phyloP scores from a whole-genome alignment of 2,888 invertebrate genomes.

The Cylloceria caligata region DNA sequence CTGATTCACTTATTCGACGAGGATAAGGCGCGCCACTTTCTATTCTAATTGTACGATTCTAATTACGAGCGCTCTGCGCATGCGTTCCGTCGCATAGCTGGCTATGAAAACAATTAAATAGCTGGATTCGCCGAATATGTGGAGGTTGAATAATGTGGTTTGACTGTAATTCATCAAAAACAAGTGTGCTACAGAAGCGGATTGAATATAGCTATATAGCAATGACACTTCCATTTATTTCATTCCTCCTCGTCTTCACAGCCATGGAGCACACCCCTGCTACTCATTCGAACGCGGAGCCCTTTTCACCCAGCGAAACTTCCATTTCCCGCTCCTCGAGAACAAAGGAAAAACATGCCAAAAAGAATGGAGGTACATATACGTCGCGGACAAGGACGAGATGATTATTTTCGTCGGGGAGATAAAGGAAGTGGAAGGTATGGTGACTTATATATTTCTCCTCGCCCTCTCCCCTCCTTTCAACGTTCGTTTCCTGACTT shows the following conservation, averaged over 20 bases:
- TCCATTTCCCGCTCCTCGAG: slow-evolving; percentile 54
- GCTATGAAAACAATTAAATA: too few relatives aligned
- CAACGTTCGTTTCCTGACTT: not conserved
- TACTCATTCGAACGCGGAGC: slow-evolving; percentile 11
- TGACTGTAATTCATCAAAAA: slow-evolving; percentile 51
- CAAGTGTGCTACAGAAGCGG: not conserved
- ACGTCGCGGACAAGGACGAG: slow-evolving; percentile 24
- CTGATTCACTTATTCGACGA: too few relatives aligned
- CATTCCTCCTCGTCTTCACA: slow-evolving; percentile 13
- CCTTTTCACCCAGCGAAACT: slow-evolving; percentile 32
- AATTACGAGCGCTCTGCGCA: too few relatives aligned
- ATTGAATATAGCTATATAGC: not conserved
- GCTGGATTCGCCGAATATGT: too few relatives aligned
- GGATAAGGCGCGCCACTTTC: too few relatives aligned
- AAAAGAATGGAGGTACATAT: slow-evolving; percentile 20
- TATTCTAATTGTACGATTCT: too few relatives aligned
- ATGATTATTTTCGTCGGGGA: slow-evolving; percentile 23
- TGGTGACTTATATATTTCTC: not conserved
- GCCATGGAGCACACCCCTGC: not conserved
- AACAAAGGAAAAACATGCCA: slow-evolving; percentile 59
- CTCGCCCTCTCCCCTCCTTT: not conserved
- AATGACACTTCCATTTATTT: slow-evolving; percentile 4
- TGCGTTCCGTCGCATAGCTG: too few relatives aligned
- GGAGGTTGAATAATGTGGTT: too few relatives aligned
- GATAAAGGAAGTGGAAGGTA: slow-evolving; percentile 35